These are phyloP conservation scores for Caranx melampygus DNA, from an alignment of 2,113 vertebrate genomes.

Conservation along the genomic window DNA sequence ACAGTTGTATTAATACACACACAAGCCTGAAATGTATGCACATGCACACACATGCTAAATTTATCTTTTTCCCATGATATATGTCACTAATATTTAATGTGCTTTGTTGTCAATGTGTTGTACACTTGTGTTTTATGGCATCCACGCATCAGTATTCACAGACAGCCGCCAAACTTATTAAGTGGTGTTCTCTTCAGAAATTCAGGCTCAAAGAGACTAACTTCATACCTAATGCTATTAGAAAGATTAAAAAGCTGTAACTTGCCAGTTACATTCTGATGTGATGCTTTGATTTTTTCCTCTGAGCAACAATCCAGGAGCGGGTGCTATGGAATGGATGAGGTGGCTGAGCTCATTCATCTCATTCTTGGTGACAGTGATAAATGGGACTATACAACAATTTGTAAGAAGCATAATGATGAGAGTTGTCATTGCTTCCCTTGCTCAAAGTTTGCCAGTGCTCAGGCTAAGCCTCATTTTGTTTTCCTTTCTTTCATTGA, in stretches of 20 bases:
- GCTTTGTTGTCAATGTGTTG: neutral
- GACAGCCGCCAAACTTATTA: neutral
- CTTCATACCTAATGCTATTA: neutral
- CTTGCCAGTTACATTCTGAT: neutral
- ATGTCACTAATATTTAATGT: neutral
- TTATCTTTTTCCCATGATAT: neutral
- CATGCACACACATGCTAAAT: constrained; percentile 5
- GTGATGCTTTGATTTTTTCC: neutral
- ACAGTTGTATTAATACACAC: neutral
- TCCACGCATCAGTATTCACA: neutral
- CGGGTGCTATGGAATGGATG: neutral
- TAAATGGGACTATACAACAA: neutral
- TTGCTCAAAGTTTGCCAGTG: neutral
- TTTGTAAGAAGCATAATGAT: neutral
- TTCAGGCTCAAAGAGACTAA: neutral
- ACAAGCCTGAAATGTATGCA: neutral
- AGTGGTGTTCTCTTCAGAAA: neutral
- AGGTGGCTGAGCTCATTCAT: constrained; percentile 5
- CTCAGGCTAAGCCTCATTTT: neutral
- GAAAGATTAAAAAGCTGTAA: neutral
- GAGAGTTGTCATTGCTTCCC: neutral
- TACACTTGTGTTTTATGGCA: neutral
- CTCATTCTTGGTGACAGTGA: constrained; percentile 2
- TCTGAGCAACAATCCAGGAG: neutral
- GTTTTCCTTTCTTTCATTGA: constrained; percentile 5